Evolutionary conservation across 2,888 invertebrate genomes (phyloP).

Genomic region (Catocala fraxini): DNA sequence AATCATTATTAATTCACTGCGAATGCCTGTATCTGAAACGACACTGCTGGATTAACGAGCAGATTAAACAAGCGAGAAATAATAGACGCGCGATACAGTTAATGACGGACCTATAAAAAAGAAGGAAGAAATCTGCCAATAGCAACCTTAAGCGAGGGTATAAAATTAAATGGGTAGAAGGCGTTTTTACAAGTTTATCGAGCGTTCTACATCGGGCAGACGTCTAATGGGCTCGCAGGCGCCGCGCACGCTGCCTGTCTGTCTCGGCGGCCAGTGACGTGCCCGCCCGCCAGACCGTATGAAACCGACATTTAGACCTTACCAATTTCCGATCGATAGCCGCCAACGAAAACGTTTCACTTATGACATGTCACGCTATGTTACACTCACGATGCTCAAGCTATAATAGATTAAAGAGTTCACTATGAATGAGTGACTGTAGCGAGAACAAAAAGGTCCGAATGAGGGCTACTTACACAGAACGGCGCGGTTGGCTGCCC

Average conservation of each 20-base stretch:
- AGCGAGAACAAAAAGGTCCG: conserved; percentile 75
- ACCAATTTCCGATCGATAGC: conserved; percentile 70
- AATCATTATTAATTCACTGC: conserved; percentile 46
- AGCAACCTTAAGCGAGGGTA: conserved; percentile 83
- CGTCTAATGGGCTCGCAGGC: conserved; percentile 84
- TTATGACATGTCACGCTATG: conserved; percentile 57
- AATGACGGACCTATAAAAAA: conserved; percentile 78
- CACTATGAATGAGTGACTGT: conserved; percentile 59
- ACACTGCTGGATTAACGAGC: conserved; percentile 62
- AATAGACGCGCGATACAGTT: conserved; percentile 79
- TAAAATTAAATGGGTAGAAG: conserved; percentile 87
- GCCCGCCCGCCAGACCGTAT: conserved; percentile 57
- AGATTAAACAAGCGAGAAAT: conserved; percentile 73
- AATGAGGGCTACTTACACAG: conserved; percentile 77
- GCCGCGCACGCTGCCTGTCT: conserved; percentile 84
- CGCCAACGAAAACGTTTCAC: conserved; percentile 56
- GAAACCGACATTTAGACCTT: conserved; percentile 61
- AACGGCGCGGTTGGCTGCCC: conserved; percentile 79
- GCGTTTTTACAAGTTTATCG: conserved; percentile 88
- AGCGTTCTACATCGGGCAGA: conserved; percentile 85
- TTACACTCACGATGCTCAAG: conserved; percentile 49
- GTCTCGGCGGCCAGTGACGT: conserved; percentile 77
- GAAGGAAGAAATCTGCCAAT: conserved; percentile 84
- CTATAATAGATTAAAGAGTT: conserved; percentile 68
- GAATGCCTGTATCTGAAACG: conserved; percentile 57